phyloP scores from a whole-genome alignment of 2,113 vertebrate species.

The Neodontobutis hainanensis region DNA sequence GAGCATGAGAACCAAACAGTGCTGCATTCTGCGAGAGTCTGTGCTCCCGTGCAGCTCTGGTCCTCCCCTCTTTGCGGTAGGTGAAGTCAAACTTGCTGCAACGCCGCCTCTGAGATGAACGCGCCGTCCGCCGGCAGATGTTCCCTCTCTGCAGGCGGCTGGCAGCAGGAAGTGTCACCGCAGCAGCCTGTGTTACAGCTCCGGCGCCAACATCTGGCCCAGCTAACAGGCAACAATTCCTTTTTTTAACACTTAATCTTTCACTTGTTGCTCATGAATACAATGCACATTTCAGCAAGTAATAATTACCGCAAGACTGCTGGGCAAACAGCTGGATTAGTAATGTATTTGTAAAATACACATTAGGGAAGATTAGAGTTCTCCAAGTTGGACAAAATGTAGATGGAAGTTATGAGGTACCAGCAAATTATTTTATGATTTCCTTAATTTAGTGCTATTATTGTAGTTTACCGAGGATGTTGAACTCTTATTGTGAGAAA shows the following conservation, averaged over 20 bases:
- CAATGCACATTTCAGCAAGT: slow-evolving; percentile 37
- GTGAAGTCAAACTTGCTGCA: slow-evolving; percentile 39
- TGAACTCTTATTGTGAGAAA: no score
- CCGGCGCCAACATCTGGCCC: slow-evolving; percentile 58
- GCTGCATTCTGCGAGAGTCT: slow-evolving; percentile 7
- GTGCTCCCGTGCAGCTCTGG: background rate
- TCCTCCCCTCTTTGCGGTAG: slow-evolving; percentile 3
- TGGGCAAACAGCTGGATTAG: slow-evolving; percentile 36
- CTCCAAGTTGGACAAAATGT: no score
- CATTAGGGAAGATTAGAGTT: background rate
- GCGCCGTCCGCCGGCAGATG: slow-evolving; percentile 67
- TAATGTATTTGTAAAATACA: slow-evolving; percentile 36
- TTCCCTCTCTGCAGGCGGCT: slow-evolving; percentile 50
- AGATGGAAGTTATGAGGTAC: no score
- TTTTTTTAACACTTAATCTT: slow-evolving; percentile 51
- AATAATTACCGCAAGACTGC: slow-evolving; percentile 55
- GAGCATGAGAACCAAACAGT: slow-evolving; percentile 10
- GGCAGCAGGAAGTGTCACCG: slow-evolving; percentile 59
- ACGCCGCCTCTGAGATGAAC: slow-evolving; percentile 53
- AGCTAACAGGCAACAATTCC: slow-evolving; percentile 48
- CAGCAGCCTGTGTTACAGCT: slow-evolving; percentile 45
- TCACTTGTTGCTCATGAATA: slow-evolving; percentile 41
- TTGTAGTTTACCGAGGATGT: no score
- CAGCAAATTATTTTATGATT: no score
- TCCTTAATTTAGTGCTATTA: no score